Percentiles rank a stretch among this genome's conserved stretches.
These are phyloP conservation scores for Ostrea edulis DNA, from an alignment of 1,140 invertebrate genomes.

Conservation along the genomic window DNA sequence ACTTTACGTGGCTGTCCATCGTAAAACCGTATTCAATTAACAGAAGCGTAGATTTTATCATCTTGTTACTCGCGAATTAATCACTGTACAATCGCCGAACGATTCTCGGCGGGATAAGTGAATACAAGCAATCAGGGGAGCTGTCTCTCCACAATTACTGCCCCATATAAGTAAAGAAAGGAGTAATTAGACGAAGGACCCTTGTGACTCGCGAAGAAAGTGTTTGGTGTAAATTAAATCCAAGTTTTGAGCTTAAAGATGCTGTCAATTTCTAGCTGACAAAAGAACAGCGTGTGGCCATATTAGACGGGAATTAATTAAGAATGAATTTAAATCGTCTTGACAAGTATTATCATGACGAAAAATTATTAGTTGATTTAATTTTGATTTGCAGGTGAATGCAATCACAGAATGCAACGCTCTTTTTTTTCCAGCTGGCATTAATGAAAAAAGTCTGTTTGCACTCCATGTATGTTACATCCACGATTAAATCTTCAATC, in stretches of 20 bases:
- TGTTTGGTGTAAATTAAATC: constrained; percentile 36
- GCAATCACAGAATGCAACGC: too few species aligned
- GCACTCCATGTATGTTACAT: too few species aligned
- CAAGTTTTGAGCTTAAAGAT: constrained; percentile 19
- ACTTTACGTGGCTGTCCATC: background rate
- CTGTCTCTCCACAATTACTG: constrained; percentile 26
- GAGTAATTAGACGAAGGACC: constrained; percentile 14
- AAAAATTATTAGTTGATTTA: too few species aligned
- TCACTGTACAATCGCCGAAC: background rate
- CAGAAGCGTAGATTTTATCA: constrained; percentile 29
- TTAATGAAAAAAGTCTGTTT: too few species aligned
- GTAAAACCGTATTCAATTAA: constrained; percentile 26
- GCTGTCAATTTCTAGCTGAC: constrained; percentile 11
- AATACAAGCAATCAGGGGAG: constrained; percentile 25
- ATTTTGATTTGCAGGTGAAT: too few species aligned
- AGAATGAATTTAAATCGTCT: too few species aligned
- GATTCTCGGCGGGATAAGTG: constrained; percentile 28
- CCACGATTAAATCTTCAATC: too few species aligned
- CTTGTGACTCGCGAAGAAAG: constrained; percentile 7
- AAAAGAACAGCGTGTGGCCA: background rate
- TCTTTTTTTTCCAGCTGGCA: too few species aligned
- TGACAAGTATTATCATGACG: too few species aligned
- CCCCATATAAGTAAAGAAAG: constrained; percentile 37
- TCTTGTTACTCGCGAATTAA: constrained; percentile 30
- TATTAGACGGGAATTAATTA: background rate